Evolutionary conservation across 2,888 invertebrate species (phyloP).

Genomic region (Gisinianus flammeolus): DNA sequence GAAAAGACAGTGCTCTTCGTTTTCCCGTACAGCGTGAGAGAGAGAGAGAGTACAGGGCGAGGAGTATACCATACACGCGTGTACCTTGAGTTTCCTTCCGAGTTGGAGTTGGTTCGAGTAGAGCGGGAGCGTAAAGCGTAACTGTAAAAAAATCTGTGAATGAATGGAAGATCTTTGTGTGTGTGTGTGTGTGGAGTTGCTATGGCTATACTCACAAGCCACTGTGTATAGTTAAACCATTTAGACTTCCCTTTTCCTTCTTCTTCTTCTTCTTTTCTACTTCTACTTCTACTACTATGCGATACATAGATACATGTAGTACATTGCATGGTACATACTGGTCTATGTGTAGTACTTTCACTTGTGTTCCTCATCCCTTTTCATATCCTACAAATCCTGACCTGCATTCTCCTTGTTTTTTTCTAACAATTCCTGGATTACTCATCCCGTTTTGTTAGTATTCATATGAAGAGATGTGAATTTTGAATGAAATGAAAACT

Average conservation of each 20-base stretch:
- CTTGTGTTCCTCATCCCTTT: too few relatives aligned
- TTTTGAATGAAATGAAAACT: too few relatives aligned
- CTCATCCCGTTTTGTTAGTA: too few relatives aligned
- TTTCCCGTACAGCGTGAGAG: background rate
- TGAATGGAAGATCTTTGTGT: slow-evolving; percentile 23
- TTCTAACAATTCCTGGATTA: too few relatives aligned
- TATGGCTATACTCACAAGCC: background rate
- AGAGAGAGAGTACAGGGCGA: background rate
- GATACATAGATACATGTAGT: background rate
- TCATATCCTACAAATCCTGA: too few relatives aligned
- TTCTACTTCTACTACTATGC: background rate
- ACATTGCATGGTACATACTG: too few relatives aligned
- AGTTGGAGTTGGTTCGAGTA: background rate
- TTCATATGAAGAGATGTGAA: too few relatives aligned
- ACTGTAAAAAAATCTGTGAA: slow-evolving; percentile 36
- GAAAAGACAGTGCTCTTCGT: too few relatives aligned
- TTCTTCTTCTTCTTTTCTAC: background rate
- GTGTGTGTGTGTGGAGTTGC: background rate
- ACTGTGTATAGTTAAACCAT: background rate
- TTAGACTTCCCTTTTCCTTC: background rate
- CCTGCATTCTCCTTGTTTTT: too few relatives aligned
- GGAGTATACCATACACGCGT: background rate
- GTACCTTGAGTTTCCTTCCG: background rate
- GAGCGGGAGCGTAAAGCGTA: slow-evolving; percentile 17
- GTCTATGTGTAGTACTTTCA: too few relatives aligned